phyloP scores from a whole-genome alignment of 1,140 invertebrate genomes.

The Sweltsa coloradensis region DNA sequence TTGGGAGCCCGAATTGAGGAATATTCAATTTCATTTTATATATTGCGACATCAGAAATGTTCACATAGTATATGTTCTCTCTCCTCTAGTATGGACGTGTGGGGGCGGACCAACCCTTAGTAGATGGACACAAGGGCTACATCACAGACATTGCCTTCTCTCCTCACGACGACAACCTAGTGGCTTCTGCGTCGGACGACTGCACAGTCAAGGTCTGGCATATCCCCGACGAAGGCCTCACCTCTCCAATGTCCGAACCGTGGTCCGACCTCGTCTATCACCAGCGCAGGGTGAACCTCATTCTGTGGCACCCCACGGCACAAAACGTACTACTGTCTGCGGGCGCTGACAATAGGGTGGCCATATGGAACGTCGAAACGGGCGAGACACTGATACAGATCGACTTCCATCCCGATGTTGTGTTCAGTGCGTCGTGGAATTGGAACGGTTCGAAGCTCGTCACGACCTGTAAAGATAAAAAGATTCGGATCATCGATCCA shows the following conservation, averaged over 20 bases:
- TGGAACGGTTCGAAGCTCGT: slow-evolving; percentile 92
- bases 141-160: slow-evolving; percentile 98
- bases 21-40: too few species aligned
- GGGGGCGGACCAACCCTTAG: slow-evolving; percentile 83
- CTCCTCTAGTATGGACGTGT: slow-evolving; percentile 76
- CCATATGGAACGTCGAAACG: slow-evolving; percentile 93
- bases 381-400: slow-evolving; percentile 87
- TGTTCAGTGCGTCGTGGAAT: slow-evolving; percentile 94
- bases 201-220: slow-evolving; percentile 97
- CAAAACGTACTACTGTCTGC: slow-evolving; percentile 90
- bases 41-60: not conserved
- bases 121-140: slow-evolving; percentile 95
- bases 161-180: slow-evolving; percentile 97
- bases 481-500: slow-evolving; percentile 91
- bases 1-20: too few species aligned
- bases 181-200: slow-evolving; percentile 96
- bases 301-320: slow-evolving; percentile 95
- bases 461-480: slow-evolving; percentile 97
- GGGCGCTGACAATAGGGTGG: slow-evolving; percentile 55
- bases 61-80: not conserved
- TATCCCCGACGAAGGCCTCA: slow-evolving; percentile 87
- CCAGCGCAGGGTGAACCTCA: slow-evolving; percentile 88
- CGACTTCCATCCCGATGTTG: slow-evolving; percentile 88
- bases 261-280: slow-evolving; percentile 89
- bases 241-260: slow-evolving; percentile 80